phyloP scores from a whole-genome alignment of 2,888 invertebrate genomes.

The Cactoblastis cactorum region DNA sequence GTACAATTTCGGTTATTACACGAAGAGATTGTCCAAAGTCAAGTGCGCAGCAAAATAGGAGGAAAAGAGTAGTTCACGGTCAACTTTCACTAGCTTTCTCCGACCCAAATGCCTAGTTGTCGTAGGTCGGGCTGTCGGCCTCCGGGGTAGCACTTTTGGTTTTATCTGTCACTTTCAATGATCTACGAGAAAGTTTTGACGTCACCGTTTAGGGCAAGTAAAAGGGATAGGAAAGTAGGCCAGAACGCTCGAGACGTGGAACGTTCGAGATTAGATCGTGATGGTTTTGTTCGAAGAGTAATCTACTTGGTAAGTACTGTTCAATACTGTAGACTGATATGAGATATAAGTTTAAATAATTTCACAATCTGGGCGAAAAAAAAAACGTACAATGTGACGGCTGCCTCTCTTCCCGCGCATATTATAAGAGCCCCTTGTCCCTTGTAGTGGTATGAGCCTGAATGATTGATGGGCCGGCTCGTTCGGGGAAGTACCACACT shows the following conservation, averaged over 20 bases:
- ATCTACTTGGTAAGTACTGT: no score
- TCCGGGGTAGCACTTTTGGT: constrained; percentile 68
- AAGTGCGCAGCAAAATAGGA: constrained; percentile 56
- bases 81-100: constrained; percentile 73
- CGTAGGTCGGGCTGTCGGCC: constrained; percentile 62
- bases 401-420: no score
- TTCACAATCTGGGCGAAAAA: no score
- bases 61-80: constrained; percentile 64
- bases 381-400: no score
- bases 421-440: no score
- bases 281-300: not conserved
- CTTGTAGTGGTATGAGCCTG: no score
- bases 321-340: no score
- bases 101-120: constrained; percentile 57
- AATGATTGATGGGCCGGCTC: no score
- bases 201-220: constrained; percentile 42
- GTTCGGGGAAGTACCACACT: no score
- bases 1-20: constrained; percentile 28
- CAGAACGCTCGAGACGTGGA: constrained; percentile 16
- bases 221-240: constrained; percentile 37
- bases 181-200: constrained; percentile 58
- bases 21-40: constrained; percentile 50
- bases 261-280: constrained; percentile 22
- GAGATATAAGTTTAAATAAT: no score
- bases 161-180: constrained; percentile 71